Base-by-base conservation (phyloP, 2,113 vertebrate genomes). In the Globicephala melas region DNA sequence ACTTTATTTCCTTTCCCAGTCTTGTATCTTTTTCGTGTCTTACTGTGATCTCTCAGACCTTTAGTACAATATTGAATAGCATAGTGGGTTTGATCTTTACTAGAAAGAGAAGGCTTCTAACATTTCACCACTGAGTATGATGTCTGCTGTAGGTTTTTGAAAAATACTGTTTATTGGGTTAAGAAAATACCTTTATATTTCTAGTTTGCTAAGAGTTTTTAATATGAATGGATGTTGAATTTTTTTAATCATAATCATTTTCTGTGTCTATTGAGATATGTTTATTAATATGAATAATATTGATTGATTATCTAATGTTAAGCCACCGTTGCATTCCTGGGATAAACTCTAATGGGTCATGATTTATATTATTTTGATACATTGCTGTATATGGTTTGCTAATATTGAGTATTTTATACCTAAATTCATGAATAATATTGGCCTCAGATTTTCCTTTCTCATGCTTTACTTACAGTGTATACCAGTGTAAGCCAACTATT, bases 321-420 rank as follows among this genome's bases (percentile, higher is more conserved):
- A 91, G 28, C 82, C 67, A 89, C 94, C 76, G 44, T 91, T 70
- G 86, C 63, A 65, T 96, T 95, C 53, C 86, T 82, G 60, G 60
- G 38, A 77, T 91, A 58, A 96, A 86, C 53, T 10, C 8, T 71
- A 90, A 67, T 47, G 83, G 9, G 28, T 53, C 20, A 62, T 85
- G 63, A 67, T 62, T 71, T 77, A 73, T 41, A 65, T 63, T 92
- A 36, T 44, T 82, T 89, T 89, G 38, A 62, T 82, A 55, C 6
- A 63, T 90, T 94, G 60, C 31, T 95, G 63, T 25, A 20, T 73
- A 53, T 9, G 10, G 21, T 73, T 71, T 89, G 62, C n/a, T 86
- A 38, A 67, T 65, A n/a, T 65, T 65, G 63, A 81, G 4, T 67
- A 80, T 63, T 96, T 74, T 76, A 21, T 80, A 14, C 58, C 38